phyloP scores from a whole-genome alignment of 1,140 invertebrate genomes.

The Scylla paramamosain region DNA sequence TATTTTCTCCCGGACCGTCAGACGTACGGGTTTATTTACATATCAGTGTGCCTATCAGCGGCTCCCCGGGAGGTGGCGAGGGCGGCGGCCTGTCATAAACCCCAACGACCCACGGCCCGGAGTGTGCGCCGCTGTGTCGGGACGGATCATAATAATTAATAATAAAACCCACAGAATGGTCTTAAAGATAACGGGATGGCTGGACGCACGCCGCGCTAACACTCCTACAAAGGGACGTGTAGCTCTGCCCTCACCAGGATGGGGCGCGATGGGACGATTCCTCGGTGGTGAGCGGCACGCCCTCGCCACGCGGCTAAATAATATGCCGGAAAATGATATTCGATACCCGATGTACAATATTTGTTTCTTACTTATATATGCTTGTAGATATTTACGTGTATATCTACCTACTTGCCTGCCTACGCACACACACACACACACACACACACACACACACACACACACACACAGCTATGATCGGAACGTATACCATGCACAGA shows the following conservation, averaged over 20 bases:
- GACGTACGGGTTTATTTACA: conserved; percentile 1
- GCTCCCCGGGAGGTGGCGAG: conserved; percentile 6
- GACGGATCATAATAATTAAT: background rate
- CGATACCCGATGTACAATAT: background rate
- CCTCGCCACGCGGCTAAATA: background rate
- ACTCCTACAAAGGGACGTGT: background rate
- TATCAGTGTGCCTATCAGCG: conserved; percentile 8
- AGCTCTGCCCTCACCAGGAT: background rate
- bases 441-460: conserved; percentile 53
- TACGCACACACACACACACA: background rate
- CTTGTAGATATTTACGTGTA: background rate
- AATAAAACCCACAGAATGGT: background rate
- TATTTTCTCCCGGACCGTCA: background rate
- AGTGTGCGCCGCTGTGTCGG: background rate
- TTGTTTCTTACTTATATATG: background rate
- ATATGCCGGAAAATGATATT: background rate
- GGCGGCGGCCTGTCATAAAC: conserved; percentile 4
- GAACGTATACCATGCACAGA: background rate
- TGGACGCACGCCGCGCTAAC: background rate
- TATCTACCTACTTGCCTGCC: background rate
- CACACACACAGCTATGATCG: conserved; percentile 17
- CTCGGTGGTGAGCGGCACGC: background rate
- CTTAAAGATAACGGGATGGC: background rate
- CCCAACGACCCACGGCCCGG: background rate
- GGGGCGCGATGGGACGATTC: background rate